Evolutionary conservation across 2,797 vertebrate genomes (phyloP).

Genomic region (Astyanax mexicanus): DNA sequence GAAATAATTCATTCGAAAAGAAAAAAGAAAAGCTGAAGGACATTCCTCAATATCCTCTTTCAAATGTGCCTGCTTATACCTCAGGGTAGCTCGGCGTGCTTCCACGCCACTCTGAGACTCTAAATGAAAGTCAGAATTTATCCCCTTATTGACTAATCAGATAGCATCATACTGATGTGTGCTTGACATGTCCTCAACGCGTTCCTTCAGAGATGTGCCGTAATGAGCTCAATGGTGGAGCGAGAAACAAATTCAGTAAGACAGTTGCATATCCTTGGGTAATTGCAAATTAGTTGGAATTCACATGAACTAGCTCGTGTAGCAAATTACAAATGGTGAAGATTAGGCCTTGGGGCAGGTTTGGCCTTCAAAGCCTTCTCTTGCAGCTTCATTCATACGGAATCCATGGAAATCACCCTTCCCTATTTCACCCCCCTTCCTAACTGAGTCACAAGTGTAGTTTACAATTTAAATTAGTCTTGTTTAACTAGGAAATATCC

Average conservation of each 20-base stretch:
- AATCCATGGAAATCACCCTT: not conserved
- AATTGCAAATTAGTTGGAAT: not conserved
- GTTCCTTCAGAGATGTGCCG: not conserved
- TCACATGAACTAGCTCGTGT: not conserved
- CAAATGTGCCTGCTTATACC: not conserved
- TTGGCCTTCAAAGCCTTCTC: conserved; percentile 11
- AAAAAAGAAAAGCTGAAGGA: not conserved
- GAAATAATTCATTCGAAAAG: not conserved
- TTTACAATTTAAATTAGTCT: not conserved
- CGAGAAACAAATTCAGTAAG: not conserved
- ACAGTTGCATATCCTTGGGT: not conserved
- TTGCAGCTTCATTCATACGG: not conserved
- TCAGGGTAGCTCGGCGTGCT: not conserved
- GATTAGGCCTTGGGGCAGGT: not conserved
- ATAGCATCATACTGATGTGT: not conserved
- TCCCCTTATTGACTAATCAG: not conserved
- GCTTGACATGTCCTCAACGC: not conserved
- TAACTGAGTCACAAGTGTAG: not conserved
- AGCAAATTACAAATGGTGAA: not conserved
- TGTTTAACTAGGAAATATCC: not conserved
- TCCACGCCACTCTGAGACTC: not conserved
- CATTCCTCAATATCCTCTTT: not conserved
- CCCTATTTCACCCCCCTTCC: not conserved
- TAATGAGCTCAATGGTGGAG: not conserved
- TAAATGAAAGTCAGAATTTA: not conserved